These are phyloP conservation scores for Tyria jacobaeae DNA, from an alignment of 2,888 invertebrate species.

Conservation along the genomic window DNA sequence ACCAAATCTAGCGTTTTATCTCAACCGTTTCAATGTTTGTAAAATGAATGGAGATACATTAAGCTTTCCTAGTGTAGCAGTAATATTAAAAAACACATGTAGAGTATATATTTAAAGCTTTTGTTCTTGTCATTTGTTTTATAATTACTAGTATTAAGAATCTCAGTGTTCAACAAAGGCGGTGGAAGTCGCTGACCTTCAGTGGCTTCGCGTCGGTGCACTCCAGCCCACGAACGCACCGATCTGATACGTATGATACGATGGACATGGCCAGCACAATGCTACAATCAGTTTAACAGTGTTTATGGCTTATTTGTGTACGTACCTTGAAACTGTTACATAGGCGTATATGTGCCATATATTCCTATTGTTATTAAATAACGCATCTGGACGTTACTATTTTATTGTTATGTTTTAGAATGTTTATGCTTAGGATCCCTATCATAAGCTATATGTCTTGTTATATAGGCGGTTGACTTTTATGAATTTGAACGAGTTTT, in stretches of 20 bases:
- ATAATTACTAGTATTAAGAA: constrained; percentile 46
- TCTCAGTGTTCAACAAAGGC: constrained; percentile 65
- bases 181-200: constrained; percentile 82
- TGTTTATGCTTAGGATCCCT: neutral
- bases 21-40: too few relatives aligned
- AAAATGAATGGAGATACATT: too few relatives aligned
- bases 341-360: constrained; percentile 29
- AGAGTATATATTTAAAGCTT: neutral
- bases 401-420: neutral
- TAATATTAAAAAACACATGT: too few relatives aligned
- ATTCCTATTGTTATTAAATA: constrained; percentile 43
- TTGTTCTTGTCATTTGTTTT: constrained; percentile 17
- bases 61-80: too few relatives aligned
- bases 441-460: neutral
- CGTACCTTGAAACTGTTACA: constrained; percentile 39
- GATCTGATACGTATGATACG: constrained; percentile 53
- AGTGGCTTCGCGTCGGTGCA: constrained; percentile 48
- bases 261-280: constrained; percentile 44
- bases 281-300: constrained; percentile 38
- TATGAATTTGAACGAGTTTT: too few relatives aligned
- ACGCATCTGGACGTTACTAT: constrained; percentile 25
- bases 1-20: too few relatives aligned
- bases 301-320: constrained; percentile 46
- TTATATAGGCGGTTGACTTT: too few relatives aligned
- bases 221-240: constrained; percentile 55